Percentiles rank a stretch among this genome's conserved stretches.
Conservation (phyloP, 2,797 vertebrate genomes). For the Amphiprion clarkii region DNA sequence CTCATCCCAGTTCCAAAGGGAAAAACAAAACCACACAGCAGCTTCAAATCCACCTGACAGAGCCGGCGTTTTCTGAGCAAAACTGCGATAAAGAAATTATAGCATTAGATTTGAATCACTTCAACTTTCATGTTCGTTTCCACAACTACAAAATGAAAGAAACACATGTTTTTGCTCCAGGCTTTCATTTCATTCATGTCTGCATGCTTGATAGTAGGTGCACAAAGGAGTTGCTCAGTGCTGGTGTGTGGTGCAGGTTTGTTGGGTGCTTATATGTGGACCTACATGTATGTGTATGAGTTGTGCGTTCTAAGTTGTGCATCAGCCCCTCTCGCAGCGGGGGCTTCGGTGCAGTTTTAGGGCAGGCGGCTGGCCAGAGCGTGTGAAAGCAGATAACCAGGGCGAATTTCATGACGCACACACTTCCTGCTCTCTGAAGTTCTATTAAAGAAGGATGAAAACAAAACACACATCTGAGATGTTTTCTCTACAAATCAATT, state of each 20-base stretch:
- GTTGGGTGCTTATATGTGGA: conserved; percentile 14
- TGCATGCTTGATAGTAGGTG: not conserved
- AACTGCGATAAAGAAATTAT: not conserved
- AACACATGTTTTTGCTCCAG: not conserved
- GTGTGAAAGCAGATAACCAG: conserved; percentile 85
- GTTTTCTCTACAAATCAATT: conserved; percentile 83
- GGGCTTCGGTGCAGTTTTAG: conserved; percentile 57
- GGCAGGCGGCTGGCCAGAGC: conserved; percentile 73
- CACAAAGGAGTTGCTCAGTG: conserved; percentile 4
- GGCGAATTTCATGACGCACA: conserved; percentile 81
- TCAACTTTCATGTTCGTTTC: conserved; percentile 25
- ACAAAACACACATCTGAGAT: conserved; percentile 81
- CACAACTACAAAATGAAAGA: not conserved
- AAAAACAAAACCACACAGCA: not conserved
- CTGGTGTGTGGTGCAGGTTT: conserved; percentile 21
- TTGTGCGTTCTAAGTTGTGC: conserved; percentile 14
- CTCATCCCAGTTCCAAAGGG: not conserved
- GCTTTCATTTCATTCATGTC: conserved; percentile 30
- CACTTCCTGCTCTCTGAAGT: conserved; percentile 85
- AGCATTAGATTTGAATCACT: conserved; percentile 5
- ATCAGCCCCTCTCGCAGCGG: conserved; percentile 44
- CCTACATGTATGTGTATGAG: not conserved
- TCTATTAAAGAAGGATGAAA: conserved; percentile 79
- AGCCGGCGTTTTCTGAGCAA: not conserved
- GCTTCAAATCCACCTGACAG: not conserved